Base-by-base conservation (phyloP, 64 coral and sea anemone species). In the Dendrophyllia cribrosa region DNA sequence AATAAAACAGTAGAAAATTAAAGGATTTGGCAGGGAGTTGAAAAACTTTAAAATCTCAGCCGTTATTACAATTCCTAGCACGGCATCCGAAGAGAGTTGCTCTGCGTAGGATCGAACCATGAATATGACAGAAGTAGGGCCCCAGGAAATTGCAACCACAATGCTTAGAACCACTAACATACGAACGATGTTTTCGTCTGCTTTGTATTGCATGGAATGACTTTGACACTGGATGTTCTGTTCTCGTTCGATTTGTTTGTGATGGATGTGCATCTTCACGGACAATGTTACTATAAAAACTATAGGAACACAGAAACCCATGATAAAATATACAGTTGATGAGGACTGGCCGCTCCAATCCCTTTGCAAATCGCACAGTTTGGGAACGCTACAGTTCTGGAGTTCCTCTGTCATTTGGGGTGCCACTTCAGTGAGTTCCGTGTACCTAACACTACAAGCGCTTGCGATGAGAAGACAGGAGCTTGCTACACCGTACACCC, bases 21-120 rank as follows among this genome's bases (percentile, higher is more conserved):
- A 22, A n/a, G 85, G 85, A 51, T 87, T 87, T 1, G 58, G 17
- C 51, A 87, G n/a, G 9, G 85, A 87, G 61, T 72, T 87, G 4
- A 72, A 87, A 26, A 58, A 55, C 48, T 72, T 50, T 20, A 73
- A 50, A 72, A 87, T 74, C 43, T 59, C 72, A 16, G 50, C 24
- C 5, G 25, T 10, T 25, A 71, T 73, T 0, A 13, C n/a, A 6
- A 87, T 10, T 16, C 23, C 25, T 19, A 87, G 14, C 19, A 74
- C 47, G 9, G n/a, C 51, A 56, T 68, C 53, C 13, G 53, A 87
- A 25, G 85, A 22, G 49, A 58, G 44, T 3, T 73, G 20, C 3
- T 14, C 66, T n/a, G 55, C 21, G 50, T 74, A 87, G 7, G 85
- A 70, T 58, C 66, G 66, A 13, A 87, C n/a, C 85, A 74, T 72